phyloP scores from a whole-genome alignment of 2,797 vertebrate genomes.

The Melanotaenia trifasciata region DNA sequence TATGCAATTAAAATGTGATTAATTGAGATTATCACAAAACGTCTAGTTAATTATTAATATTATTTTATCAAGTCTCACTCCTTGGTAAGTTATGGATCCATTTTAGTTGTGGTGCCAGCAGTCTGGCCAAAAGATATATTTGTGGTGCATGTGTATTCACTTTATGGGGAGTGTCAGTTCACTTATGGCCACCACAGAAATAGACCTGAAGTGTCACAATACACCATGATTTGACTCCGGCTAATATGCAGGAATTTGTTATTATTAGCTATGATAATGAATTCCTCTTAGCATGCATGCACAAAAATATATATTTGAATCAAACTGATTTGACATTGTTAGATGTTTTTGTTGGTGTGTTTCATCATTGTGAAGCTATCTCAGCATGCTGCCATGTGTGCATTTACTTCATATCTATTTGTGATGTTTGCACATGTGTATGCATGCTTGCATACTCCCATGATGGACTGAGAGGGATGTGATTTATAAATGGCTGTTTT shows the following conservation, averaged over 20 bases:
- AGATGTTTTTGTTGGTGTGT: slow-evolving; percentile 9
- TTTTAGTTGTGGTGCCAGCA: slow-evolving; percentile 26
- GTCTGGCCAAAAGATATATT: slow-evolving; percentile 41
- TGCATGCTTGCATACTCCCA: slow-evolving; percentile 39
- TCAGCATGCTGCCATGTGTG: slow-evolving; percentile 29
- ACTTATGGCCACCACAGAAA: slow-evolving; percentile 30
- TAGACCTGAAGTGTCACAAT: slow-evolving; percentile 40
- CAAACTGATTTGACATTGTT: slow-evolving; percentile 33
- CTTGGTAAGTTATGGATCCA: slow-evolving; percentile 26
- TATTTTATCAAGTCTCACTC: no score
- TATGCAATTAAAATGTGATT: no score
- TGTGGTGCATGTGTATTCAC: slow-evolving; percentile 28
- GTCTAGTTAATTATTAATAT: no score
- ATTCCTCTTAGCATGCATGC: slow-evolving; percentile 22
- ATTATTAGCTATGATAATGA: background rate
- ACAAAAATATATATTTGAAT: slow-evolving; percentile 27
- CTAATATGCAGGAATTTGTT: background rate
- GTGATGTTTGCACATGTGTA: slow-evolving; percentile 44
- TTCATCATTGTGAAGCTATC: slow-evolving; percentile 31
- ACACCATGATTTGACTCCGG: slow-evolving; percentile 9
- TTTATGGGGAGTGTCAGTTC: slow-evolving; percentile 19
- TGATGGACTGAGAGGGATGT: slow-evolving; percentile 73
- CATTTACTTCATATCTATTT: slow-evolving; percentile 42
- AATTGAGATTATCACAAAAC: no score
- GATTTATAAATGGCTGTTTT: slow-evolving; percentile 69